Evolutionary conservation across 2,797 vertebrate species (phyloP), one percentile per base, ranked within the genome.

Genomic region (Cephalopachus bancanus): DNA sequence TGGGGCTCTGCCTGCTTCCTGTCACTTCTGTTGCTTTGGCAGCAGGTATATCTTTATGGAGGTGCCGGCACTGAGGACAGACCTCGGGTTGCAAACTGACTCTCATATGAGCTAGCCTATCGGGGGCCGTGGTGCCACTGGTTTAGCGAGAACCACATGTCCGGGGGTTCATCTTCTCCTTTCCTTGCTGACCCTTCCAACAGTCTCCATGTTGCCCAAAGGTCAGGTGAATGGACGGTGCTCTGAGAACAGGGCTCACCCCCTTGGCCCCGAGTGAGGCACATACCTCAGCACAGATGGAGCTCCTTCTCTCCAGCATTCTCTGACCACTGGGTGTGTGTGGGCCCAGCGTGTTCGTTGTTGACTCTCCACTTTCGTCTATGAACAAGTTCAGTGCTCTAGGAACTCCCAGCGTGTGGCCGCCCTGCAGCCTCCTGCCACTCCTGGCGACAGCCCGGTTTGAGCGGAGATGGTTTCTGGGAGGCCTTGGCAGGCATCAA

Each of bases 321-420:
- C 49, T 44, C 74, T 84, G 19, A 80, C 28, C n/a, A 1, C 65
- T 69, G 0, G 57, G 0, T 72, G 76, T 0, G 0, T 10, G 0
- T 92, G 84, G 55, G 87, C 92, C 65, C 91, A 92, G 76, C 71
- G 1, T 75, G 55, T 83, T 90, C 89, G 12, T 87, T 74, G 96
- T 98, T 89, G 60, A 72, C 67, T 78, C 7, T 6, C 10, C 12
- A 64, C 75, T 78, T 0, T 71, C 37, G 5, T 93, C 92, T 93
- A 78, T 65, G 33, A 26, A 26, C 59, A 81, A 92, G n/a, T 71
- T 55, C 87, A 75, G 33, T 57, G 51, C 79, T 85, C 78, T 3
- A 95, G 89, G 79, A 51, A 71, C 75, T 76, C 33, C 33, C 37
- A 22, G 74, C 49, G 11, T 71, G 3, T 28, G 57, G 85, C 55